These are phyloP conservation scores for Strix occidentalis DNA, from an alignment of 2,797 vertebrate species.

Conservation along the genomic window DNA sequence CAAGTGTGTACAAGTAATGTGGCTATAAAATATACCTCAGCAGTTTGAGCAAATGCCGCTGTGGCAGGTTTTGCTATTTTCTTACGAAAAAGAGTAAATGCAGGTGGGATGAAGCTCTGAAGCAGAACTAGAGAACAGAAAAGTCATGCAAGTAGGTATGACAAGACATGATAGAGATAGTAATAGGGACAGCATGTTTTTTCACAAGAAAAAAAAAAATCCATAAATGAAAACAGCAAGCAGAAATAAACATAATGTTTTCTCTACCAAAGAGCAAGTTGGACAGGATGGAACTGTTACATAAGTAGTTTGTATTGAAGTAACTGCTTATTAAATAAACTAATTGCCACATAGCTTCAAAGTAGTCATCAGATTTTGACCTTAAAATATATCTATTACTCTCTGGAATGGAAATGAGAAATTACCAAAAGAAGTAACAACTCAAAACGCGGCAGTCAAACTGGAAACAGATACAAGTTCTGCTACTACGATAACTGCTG, in stretches of 20 bases:
- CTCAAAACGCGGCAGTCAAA: neutral
- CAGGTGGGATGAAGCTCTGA: neutral
- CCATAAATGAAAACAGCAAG: neutral
- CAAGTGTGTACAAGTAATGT: neutral
- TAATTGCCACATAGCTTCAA: neutral
- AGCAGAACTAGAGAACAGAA: neutral
- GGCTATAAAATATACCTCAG: neutral
- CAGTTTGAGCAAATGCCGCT: neutral
- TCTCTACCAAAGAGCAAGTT: neutral
- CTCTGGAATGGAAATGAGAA: neutral
- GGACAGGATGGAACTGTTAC: neutral
- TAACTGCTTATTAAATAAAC: neutral
- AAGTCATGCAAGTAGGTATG: neutral
- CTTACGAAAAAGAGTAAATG: neutral
- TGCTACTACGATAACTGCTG: neutral
- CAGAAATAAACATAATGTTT: neutral
- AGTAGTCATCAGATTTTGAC: neutral
- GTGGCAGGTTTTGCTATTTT: neutral
- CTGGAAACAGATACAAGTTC: neutral
- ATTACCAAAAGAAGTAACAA: neutral
- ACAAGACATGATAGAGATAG: rapidly evolving
- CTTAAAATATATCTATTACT: neutral
- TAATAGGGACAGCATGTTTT: neutral
- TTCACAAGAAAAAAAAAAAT: neutral
- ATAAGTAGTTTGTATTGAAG: neutral